Percentiles rank a stretch among this genome's conserved stretches.
Conservation (phyloP, 2,113 vertebrate genomes). For the Prionailurus bengalensis region DNA sequence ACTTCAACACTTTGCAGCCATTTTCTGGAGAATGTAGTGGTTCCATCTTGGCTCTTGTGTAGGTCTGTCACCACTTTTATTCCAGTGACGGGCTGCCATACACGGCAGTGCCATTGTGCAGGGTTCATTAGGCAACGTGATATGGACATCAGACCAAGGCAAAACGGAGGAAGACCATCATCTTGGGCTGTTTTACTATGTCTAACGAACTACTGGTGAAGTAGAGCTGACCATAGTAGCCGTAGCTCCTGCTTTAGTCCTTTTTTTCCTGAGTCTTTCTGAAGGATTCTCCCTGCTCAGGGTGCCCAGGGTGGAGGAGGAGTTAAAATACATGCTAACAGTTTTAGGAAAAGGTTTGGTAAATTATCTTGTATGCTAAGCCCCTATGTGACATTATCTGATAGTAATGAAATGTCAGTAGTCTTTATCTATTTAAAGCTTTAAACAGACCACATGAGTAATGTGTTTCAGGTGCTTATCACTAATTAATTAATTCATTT, state of each 20-base stretch:
- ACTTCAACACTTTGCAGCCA: not conserved
- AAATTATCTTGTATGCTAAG: not conserved
- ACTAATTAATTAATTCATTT: constrained; percentile 86
- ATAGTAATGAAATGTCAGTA: constrained; percentile 58
- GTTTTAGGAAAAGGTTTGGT: constrained; percentile 46
- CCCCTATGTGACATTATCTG: not conserved
- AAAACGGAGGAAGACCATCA: not conserved
- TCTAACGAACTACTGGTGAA: not conserved
- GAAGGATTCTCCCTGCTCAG: not conserved
- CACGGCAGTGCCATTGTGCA: not conserved
- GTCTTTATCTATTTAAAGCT: constrained; percentile 84
- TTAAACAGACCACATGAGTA: constrained; percentile 79
- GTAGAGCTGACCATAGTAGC: not conserved
- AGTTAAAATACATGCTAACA: not conserved
- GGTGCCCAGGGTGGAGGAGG: not conserved
- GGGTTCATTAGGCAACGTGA: not conserved
- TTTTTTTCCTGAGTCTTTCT: not conserved
- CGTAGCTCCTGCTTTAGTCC: not conserved
- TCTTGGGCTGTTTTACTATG: not conserved
- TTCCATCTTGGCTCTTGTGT: not conserved
- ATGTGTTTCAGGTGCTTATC: constrained; percentile 82
- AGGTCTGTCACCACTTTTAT: not conserved
- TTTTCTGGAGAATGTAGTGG: not conserved
- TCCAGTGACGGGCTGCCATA: not conserved
- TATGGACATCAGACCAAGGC: not conserved